phyloP scores from a whole-genome alignment of 2,888 invertebrate species.

The Oligia fasciuncula region DNA sequence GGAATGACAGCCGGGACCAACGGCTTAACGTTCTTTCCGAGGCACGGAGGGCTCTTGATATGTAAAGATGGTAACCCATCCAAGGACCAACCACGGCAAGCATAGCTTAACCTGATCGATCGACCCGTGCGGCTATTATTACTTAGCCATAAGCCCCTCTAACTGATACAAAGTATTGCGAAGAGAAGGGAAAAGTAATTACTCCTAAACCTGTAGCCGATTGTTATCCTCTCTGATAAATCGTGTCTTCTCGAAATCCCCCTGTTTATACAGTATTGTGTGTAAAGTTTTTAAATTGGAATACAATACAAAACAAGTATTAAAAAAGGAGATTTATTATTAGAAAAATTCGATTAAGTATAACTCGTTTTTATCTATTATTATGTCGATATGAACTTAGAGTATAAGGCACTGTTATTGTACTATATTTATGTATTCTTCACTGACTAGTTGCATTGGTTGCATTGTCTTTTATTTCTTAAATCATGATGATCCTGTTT shows the following conservation, averaged over 20 bases:
- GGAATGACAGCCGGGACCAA: background rate
- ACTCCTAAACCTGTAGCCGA: background rate
- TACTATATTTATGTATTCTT: constrained; percentile 64
- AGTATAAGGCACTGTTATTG: constrained; percentile 68
- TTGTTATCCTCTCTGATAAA: constrained; percentile 19
- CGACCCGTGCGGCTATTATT: background rate
- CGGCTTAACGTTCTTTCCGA: background rate
- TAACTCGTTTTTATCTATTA: constrained; percentile 48
- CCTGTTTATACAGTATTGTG: background rate
- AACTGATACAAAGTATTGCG: background rate
- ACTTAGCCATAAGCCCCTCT: background rate
- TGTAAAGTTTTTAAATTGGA: constrained; percentile 9
- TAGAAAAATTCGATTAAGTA: constrained; percentile 48
- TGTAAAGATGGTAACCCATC: background rate
- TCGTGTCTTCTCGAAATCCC: constrained; percentile 9
- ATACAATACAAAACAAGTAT: constrained; percentile 10
- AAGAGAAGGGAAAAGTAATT: constrained; percentile 27
- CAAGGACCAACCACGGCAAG: background rate
- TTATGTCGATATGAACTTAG: constrained; percentile 57
- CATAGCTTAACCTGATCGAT: background rate
- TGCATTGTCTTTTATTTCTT: constrained; percentile 27
- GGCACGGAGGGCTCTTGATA: background rate
- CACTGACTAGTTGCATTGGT: constrained; percentile 76
- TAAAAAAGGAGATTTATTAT: constrained; percentile 56
- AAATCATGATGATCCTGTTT: constrained; percentile 63